Evolutionary conservation across 2,797 vertebrate genomes (phyloP).

Genomic region (Phrynocephalus vlangalii): DNA sequence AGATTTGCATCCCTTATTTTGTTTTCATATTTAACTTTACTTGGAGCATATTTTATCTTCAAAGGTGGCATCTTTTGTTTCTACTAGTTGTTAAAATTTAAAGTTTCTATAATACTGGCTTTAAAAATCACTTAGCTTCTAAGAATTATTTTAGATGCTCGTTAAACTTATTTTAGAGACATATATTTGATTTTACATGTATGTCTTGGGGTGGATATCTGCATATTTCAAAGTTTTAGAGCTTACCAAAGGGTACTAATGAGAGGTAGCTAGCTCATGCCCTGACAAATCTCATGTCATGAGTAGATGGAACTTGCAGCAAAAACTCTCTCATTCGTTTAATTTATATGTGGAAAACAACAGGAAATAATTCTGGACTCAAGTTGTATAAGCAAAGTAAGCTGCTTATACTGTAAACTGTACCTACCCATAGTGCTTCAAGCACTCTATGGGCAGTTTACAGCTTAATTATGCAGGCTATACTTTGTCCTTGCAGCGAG

Average conservation of each 20-base stretch:
- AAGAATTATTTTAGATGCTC: slow-evolving; percentile 14
- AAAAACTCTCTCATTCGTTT: neutral
- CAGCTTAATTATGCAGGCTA: too few species aligned
- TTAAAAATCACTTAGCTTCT: neutral
- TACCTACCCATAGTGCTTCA: too few species aligned
- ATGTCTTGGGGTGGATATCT: neutral
- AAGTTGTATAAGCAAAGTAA: neutral
- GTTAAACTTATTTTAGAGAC: slow-evolving; percentile 24
- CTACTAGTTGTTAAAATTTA: neutral
- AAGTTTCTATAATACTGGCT: fast-evolving
- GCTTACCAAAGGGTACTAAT: neutral
- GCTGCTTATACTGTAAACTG: too few species aligned
- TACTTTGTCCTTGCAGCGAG: too few species aligned
- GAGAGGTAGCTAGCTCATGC: neutral
- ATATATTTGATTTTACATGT: neutral
- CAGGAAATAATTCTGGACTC: neutral
- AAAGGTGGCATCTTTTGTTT: neutral
- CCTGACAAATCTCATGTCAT: neutral
- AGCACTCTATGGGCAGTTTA: too few species aligned
- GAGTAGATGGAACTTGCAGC: neutral
- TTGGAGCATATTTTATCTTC: slow-evolving; percentile 20
- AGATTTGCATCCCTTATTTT: neutral
- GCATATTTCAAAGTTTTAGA: neutral
- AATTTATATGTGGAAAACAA: neutral
- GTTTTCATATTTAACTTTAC: slow-evolving; percentile 36